phyloP scores from a whole-genome alignment of 2,797 vertebrate species.

The Cyclopterus lumpus region DNA sequence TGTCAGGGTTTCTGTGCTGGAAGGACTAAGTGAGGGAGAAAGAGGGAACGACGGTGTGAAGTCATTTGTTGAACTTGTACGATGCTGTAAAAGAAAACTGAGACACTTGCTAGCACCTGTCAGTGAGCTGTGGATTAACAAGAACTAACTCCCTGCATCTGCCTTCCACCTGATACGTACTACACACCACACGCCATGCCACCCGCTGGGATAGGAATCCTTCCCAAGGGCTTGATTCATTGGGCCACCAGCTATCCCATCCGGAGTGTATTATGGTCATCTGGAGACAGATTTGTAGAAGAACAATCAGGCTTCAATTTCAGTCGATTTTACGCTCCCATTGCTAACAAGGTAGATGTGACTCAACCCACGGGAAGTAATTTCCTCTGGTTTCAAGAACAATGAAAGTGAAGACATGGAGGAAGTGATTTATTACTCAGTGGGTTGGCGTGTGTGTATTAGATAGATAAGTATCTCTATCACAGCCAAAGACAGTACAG shows the following conservation, averaged over 20 bases:
- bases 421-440: neutral
- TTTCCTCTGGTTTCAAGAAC: neutral
- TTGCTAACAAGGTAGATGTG: neutral
- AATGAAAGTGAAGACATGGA: neutral
- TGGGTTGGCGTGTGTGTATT: neutral
- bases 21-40: conserved; percentile 12
- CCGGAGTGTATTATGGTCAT: conserved; percentile 37
- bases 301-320: neutral
- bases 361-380: neutral
- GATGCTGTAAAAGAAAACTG: conserved; percentile 42
- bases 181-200: neutral
- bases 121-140: conserved; percentile 52
- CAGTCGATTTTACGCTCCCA: neutral
- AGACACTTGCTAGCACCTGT: conserved; percentile 53
- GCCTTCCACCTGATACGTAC: neutral
- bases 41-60: conserved; percentile 39
- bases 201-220: neutral
- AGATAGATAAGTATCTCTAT: neutral
- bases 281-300: conserved; percentile 1
- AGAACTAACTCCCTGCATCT: conserved; percentile 20
- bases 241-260: conserved; percentile 24
- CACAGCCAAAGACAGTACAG: neutral
- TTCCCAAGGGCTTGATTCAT: conserved; percentile 2
- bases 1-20: conserved; percentile 28
- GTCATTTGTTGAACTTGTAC: conserved; percentile 62